Conservation (phyloP, 2,888 invertebrate genomes). For the Clusia tigrina region DNA sequence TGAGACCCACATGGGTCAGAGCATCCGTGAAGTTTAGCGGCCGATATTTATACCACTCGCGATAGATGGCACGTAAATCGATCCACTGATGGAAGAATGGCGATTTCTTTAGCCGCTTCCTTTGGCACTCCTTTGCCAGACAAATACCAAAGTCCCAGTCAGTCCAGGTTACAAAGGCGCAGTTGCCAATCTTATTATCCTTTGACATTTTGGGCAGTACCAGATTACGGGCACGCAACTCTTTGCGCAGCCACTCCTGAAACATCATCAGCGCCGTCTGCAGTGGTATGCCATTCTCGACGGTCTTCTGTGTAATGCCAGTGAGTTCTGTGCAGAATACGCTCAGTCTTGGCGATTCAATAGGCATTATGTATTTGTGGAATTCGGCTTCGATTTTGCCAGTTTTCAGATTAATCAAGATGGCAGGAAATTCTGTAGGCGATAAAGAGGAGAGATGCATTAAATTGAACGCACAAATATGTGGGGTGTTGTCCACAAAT, state of each 20-base stretch:
- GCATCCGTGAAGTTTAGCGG: constrained; percentile 67
- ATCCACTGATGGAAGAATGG: constrained; percentile 69
- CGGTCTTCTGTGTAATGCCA: constrained; percentile 69
- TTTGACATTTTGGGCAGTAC: constrained; percentile 62
- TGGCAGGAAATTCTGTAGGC: constrained; percentile 71
- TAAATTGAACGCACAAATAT: too few species aligned
- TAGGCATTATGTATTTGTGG: constrained; percentile 71
- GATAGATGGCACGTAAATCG: constrained; percentile 68
- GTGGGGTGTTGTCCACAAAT: too few species aligned
- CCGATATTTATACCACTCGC: constrained; percentile 67
- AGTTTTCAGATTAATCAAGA: constrained; percentile 67
- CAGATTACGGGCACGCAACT: constrained; percentile 55
- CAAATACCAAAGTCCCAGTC: constrained; percentile 73
- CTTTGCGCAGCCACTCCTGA: constrained; percentile 67
- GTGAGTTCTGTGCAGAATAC: constrained; percentile 69
- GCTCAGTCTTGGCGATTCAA: constrained; percentile 68
- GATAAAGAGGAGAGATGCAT: background rate
- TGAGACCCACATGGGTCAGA: constrained; percentile 67
- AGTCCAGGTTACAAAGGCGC: constrained; percentile 69
- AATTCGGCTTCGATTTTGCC: constrained; percentile 69
- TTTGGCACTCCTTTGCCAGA: constrained; percentile 68
- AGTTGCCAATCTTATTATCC: constrained; percentile 65
- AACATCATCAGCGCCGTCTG: constrained; percentile 67
- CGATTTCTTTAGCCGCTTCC: constrained; percentile 68
- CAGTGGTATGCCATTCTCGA: constrained; percentile 67